Percentiles rank a stretch among this genome's conserved stretches.
These are phyloP conservation scores for Platichthys flesus DNA, from an alignment of 2,113 vertebrate species.

Conservation along the genomic window DNA sequence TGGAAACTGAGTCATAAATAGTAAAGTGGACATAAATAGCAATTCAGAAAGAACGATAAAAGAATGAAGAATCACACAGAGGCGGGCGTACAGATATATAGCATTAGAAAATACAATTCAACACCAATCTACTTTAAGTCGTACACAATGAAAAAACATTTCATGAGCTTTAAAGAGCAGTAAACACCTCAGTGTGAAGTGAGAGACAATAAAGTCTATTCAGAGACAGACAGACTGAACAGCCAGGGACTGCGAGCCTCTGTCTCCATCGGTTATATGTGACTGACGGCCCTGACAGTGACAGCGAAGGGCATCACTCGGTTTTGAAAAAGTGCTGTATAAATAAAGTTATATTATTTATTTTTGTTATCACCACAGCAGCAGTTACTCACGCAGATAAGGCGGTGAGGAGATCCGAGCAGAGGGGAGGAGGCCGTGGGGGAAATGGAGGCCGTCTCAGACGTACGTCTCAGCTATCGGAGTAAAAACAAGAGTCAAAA, in stretches of 20 bases:
- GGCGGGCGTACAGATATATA: background rate
- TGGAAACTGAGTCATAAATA: constrained; percentile 4
- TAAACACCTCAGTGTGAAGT: too few relatives aligned
- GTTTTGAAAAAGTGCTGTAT: too few relatives aligned
- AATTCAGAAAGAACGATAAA: background rate
- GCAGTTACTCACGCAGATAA: constrained; percentile 81
- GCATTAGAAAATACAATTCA: background rate
- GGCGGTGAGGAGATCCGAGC: constrained; percentile 90
- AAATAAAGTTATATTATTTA: too few relatives aligned
- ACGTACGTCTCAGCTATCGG: constrained; percentile 90
- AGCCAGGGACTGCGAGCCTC: constrained; percentile 10
- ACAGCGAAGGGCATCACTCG: constrained; percentile 14
- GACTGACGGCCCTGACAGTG: constrained; percentile 34
- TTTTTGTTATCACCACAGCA: constrained; percentile 8
- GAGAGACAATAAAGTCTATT: too few relatives aligned
- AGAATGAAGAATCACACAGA: background rate
- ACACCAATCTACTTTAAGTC: too few relatives aligned
- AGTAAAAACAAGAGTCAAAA: constrained; percentile 21
- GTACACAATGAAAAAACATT: too few relatives aligned
- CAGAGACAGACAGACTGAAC: background rate
- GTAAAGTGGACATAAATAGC: background rate
- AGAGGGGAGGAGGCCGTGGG: constrained; percentile 91
- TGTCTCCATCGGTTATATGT: constrained; percentile 10
- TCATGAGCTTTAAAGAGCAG: too few relatives aligned
- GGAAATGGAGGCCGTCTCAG: constrained; percentile 92